Evolutionary conservation across 2,797 vertebrate genomes (phyloP).

Genomic region (Brachymystax lenok): DNA sequence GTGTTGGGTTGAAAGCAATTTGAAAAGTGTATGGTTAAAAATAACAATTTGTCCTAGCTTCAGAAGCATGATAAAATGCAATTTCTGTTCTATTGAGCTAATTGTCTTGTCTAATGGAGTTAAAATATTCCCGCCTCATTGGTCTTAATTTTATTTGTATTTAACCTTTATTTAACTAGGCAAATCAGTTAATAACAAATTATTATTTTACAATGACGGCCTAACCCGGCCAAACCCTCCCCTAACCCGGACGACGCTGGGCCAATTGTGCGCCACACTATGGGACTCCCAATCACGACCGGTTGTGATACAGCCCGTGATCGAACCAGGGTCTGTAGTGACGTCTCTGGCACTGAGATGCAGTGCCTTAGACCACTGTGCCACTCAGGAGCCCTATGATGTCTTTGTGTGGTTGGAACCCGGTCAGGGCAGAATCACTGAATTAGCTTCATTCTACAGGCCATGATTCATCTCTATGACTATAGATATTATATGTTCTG

Average conservation of each 20-base stretch:
- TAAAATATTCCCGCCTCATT: slow-evolving; percentile 39
- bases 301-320: too few relatives aligned
- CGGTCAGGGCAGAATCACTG: slow-evolving; percentile 41
- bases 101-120: slow-evolving; percentile 16
- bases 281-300: too few relatives aligned
- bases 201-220: too few relatives aligned
- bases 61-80: neutral
- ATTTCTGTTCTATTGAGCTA: neutral
- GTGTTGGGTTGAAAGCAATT: neutral
- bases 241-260: too few relatives aligned
- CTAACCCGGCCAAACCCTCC: too few relatives aligned
- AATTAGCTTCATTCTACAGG: slow-evolving; percentile 13
- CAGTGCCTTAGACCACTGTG: too few relatives aligned
- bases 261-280: too few relatives aligned
- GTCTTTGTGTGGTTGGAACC: slow-evolving; percentile 9
- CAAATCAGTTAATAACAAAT: too few relatives aligned
- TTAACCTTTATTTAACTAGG: too few relatives aligned
- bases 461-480: neutral
- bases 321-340: too few relatives aligned
- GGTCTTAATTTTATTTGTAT: neutral
- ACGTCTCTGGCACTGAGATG: too few relatives aligned
- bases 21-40: neutral
- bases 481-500: neutral
- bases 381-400: neutral
- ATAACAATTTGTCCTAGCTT: neutral